Percentiles rank a stretch among this genome's conserved stretches.
These are phyloP conservation scores for Tricholauxania praeusta DNA, from an alignment of 2,888 invertebrate species.

Conservation along the genomic window DNA sequence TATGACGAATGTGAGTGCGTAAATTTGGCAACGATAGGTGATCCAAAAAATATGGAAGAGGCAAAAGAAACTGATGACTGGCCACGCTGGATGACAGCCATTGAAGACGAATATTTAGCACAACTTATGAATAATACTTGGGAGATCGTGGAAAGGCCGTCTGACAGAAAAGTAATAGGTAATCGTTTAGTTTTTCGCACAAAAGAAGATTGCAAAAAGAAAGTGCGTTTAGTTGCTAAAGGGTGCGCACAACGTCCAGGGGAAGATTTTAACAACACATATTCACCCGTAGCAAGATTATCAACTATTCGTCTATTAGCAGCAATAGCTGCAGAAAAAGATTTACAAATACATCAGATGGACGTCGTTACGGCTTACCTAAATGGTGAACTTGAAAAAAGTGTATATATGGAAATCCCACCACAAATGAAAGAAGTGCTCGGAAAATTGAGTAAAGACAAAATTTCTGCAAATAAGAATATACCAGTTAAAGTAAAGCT, in stretches of 20 bases:
- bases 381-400: conserved; percentile 32
- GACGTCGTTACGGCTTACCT: conserved; percentile 42
- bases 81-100: conserved; percentile 33
- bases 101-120: conserved; percentile 45
- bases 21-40: not conserved
- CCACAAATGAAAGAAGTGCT: conserved; percentile 24
- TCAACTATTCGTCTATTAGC: conserved; percentile 37
- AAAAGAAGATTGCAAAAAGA: conserved; percentile 37
- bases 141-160: conserved; percentile 43
- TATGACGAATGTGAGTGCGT: not conserved
- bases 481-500: not conserved
- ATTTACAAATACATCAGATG: conserved; percentile 42
- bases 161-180: conserved; percentile 36
- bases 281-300: conserved; percentile 39
- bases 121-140: conserved; percentile 43
- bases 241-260: conserved; percentile 43
- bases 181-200: conserved; percentile 39
- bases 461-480: conserved; percentile 10
- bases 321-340: conserved; percentile 34
- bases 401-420: conserved; percentile 29
- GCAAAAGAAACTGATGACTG: not conserved
- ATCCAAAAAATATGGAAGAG: not conserved
- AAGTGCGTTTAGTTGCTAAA: conserved; percentile 42
- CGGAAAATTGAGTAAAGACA: conserved; percentile 3
- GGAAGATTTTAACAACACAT: conserved; percentile 41